Evolutionary conservation across 2,888 invertebrate species (phyloP).

Genomic region (Syrista parreyssii): DNA sequence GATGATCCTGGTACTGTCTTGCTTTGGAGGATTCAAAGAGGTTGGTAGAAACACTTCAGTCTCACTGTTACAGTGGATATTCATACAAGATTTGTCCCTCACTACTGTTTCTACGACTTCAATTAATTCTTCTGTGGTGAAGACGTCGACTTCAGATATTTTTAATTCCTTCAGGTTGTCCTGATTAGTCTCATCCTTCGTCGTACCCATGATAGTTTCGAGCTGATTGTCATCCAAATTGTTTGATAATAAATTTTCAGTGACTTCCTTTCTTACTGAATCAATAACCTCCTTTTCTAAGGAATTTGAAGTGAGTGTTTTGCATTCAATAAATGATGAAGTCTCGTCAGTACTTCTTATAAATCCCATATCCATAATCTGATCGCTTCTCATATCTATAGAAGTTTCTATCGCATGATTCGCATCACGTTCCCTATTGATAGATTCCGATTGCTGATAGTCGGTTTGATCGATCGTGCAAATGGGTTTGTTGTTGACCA

Average conservation of each 20-base stretch:
- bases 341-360: neutral
- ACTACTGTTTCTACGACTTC: neutral
- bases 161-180: neutral
- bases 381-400: neutral
- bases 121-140: neutral
- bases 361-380: neutral
- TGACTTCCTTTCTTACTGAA: neutral
- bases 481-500: conserved; percentile 1
- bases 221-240: neutral
- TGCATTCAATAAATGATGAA: neutral
- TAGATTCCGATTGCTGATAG: neutral
- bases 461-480: neutral
- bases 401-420: neutral
- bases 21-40: neutral
- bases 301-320: neutral
- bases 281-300: neutral
- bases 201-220: neutral
- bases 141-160: conserved; percentile 1
- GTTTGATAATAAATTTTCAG: neutral
- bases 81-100: conserved; percentile 33
- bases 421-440: neutral
- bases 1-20: neutral
- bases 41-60: neutral
- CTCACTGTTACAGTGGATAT: conserved; percentile 29
- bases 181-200: neutral